Conservation (phyloP, 37 sponge, comb jelly and placozoan genomes). For the Cliona cf. orientalis region DNA sequence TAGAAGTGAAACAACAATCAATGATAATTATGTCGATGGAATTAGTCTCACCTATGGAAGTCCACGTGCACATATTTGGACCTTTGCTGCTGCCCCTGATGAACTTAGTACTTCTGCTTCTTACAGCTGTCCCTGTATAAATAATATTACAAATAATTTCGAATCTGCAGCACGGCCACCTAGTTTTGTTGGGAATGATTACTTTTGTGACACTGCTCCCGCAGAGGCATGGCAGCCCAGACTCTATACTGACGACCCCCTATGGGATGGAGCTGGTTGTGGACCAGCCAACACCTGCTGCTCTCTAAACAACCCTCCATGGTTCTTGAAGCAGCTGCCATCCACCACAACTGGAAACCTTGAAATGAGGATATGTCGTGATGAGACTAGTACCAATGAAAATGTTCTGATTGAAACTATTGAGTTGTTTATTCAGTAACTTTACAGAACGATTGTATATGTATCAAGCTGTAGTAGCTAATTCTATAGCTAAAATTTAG, state of each 20-base stretch:
- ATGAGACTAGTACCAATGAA: slow-evolving; percentile 11
- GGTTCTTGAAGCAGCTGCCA: slow-evolving; percentile 48
- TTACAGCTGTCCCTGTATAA: slow-evolving; percentile 23
- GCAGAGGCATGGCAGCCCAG: neutral
- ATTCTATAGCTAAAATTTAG: too few species aligned
- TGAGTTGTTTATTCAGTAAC: slow-evolving; percentile 32
- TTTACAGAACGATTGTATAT: too few species aligned
- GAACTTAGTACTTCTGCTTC: neutral
- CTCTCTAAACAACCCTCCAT: slow-evolving; percentile 41
- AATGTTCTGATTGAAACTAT: neutral
- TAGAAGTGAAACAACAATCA: too few species aligned
- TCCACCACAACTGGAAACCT: slow-evolving; percentile 13
- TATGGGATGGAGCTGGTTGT: slow-evolving; percentile 70
- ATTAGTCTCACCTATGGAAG: neutral
- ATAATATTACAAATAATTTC: neutral
- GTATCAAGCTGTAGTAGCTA: too few species aligned
- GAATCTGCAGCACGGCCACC: neutral
- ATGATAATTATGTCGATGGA: too few species aligned
- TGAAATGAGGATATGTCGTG: slow-evolving; percentile 54
- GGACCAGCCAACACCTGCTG: slow-evolving; percentile 52
- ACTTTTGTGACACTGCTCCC: slow-evolving; percentile 54
- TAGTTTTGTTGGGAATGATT: slow-evolving; percentile 26
- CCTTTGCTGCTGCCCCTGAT: neutral
- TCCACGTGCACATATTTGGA: neutral
- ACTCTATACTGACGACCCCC: slow-evolving; percentile 47